Evolutionary conservation across 1,140 invertebrate species (phyloP), one percentile per base, ranked within the genome.

Genomic region (Atopsyche davidsoni): DNA sequence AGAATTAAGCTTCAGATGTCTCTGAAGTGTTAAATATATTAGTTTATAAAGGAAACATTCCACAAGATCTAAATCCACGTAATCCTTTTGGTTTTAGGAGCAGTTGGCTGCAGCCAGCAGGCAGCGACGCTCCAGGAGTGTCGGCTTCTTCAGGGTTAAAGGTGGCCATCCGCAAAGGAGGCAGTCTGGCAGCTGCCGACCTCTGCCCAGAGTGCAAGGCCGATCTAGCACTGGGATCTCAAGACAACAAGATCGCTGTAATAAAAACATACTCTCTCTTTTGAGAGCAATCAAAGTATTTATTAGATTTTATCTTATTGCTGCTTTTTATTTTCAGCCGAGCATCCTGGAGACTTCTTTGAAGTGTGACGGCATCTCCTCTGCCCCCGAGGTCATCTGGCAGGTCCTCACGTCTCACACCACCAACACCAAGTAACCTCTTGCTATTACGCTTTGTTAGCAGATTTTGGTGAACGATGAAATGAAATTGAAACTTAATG

Each of bases 391-490:
- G 31, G 14, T 53, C 10, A 11, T 58, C 16, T 58, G 55, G 55
- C 55, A 58, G 39, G 2, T 58, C 3, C 1, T 51, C 14, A 46
- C 47, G 25, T 58, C 55, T 1, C 55, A 58, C 35, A 42, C 53
- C 31, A 53, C 55, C 3, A 58, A 58, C 38, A 44, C 55, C 11
- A 40, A 42, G 55, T 58, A 51, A 36, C 18, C 13, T n/a, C n/a
- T n/a, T n/a, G n/a, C n/a, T n/a, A n/a, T n/a, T n/a, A n/a, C n/a
- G n/a, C n/a, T n/a, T n/a, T n/a, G n/a, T n/a, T n/a, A n/a, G n/a
- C n/a, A n/a, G n/a, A n/a, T n/a, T n/a, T n/a, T n/a, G n/a, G n/a
- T n/a, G n/a, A n/a, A n/a, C n/a, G n/a, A n/a, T n/a, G n/a, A n/a
- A n/a, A n/a, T n/a, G n/a, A n/a, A n/a, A n/a, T n/a, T n/a, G n/a